These are phyloP conservation scores for Salvelinus fontinalis DNA, from an alignment of 2,113 vertebrate genomes.

Conservation along the genomic window DNA sequence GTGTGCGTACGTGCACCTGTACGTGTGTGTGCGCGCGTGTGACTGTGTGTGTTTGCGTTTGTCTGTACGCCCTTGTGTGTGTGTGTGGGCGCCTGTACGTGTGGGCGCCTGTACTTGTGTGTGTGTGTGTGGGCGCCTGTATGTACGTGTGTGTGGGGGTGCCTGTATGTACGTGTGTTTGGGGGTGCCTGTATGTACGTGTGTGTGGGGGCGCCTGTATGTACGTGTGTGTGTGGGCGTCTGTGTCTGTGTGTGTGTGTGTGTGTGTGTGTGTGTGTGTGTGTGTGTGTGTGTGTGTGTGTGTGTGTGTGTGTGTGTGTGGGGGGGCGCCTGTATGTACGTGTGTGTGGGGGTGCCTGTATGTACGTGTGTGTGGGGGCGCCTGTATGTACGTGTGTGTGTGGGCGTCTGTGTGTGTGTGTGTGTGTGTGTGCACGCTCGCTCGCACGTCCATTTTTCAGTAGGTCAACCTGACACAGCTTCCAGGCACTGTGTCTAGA, in stretches of 20 bases:
- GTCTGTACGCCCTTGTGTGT: no score
- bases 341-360: neutral
- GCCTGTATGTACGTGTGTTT: neutral
- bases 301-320: slow-evolving; percentile 1
- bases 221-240: neutral
- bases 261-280: no score
- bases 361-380: neutral
- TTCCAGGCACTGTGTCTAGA: slow-evolving; percentile 34
- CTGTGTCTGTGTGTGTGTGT: neutral
- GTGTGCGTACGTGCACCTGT: neutral
- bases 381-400: no score
- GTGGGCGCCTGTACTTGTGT: no score
- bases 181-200: neutral
- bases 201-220: neutral
- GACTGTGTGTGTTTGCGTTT: no score
- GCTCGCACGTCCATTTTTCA: neutral
- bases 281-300: neutral
- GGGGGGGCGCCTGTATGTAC: neutral
- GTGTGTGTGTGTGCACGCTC: slow-evolving; percentile 4
- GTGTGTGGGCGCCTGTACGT: no score
- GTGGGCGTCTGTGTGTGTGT: neutral
- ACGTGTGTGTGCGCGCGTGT: no score
- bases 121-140: no score
- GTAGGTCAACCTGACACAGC: slow-evolving; percentile 46
- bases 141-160: neutral